A percentile compares a stretch with the other conserved stretches of the same genome.
phyloP scores from a whole-genome alignment of 2,888 invertebrate species.

The Phorcus lineatus region DNA sequence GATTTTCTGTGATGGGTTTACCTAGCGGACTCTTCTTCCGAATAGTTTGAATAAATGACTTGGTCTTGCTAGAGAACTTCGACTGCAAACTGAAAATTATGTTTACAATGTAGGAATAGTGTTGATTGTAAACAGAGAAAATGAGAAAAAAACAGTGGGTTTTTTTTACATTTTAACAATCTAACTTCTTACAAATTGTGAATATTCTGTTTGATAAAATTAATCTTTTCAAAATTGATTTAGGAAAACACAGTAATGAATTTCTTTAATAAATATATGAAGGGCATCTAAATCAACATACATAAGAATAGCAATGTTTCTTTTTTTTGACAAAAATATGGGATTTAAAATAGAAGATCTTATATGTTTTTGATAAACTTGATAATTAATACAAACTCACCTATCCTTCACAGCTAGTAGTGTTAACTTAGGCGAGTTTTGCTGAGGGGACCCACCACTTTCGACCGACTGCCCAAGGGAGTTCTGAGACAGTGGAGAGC shows the following conservation, averaged over 20 bases:
- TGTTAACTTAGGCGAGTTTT: constrained; percentile 18
- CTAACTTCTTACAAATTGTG: too few relatives aligned
- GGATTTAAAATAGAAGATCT: too few relatives aligned
- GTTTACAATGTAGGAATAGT: neutral
- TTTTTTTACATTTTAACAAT: too few relatives aligned
- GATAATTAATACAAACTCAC: neutral
- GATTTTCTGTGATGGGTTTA: constrained; percentile 23
- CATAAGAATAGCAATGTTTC: too few relatives aligned
- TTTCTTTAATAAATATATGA: too few relatives aligned
- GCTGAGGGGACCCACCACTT: neutral
- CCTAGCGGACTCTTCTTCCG: constrained; percentile 54
- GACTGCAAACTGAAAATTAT: constrained; percentile 27
- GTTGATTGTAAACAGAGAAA: neutral
- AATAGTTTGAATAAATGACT: constrained; percentile 51
- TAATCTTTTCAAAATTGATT: too few relatives aligned
- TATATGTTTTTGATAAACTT: too few relatives aligned
- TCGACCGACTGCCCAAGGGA: neutral
- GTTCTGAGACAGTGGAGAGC: constrained; percentile 15
- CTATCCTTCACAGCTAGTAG: constrained; percentile 27
- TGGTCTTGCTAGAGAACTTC: constrained; percentile 39
- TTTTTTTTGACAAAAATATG: too few relatives aligned
- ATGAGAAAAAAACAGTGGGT: too few relatives aligned
- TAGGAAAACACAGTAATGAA: too few relatives aligned
- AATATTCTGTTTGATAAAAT: too few relatives aligned
- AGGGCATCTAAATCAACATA: too few relatives aligned